phyloP scores from a whole-genome alignment of 2,888 invertebrate genomes.

The Ennomos quercinarius region DNA sequence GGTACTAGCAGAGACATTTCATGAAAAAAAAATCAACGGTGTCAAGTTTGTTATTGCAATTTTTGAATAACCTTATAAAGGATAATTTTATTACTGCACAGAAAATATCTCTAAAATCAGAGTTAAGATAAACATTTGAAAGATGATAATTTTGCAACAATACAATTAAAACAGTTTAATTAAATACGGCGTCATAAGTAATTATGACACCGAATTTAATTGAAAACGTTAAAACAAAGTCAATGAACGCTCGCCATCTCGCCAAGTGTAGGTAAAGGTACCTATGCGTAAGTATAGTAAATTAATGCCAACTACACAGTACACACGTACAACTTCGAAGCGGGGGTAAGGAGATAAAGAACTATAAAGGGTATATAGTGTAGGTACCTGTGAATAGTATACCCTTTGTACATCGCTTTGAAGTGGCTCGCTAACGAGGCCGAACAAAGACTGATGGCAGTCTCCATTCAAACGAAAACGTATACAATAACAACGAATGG shows the following conservation, averaged over 20 bases:
- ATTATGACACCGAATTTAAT: not conserved
- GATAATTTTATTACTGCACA: too few relatives aligned
- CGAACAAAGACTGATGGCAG: conserved; percentile 57
- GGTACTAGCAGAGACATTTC: too few relatives aligned
- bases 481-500: too few relatives aligned
- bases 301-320: conserved; percentile 10
- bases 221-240: conserved; percentile 2
- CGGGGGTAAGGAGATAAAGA: conserved; percentile 32
- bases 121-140: too few relatives aligned
- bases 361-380: conserved; percentile 39
- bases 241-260: not conserved
- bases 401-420: conserved; percentile 51
- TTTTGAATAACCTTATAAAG: too few relatives aligned
- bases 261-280: too few relatives aligned
- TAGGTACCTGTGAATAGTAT: conserved; percentile 33
- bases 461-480: conserved; percentile 44
- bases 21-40: too few relatives aligned
- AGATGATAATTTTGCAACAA: too few relatives aligned
- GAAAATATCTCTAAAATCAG: too few relatives aligned
- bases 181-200: too few relatives aligned
- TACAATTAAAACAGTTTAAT: too few relatives aligned
- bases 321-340: conserved; percentile 16
- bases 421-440: conserved; percentile 63
- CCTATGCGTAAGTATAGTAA: conserved; percentile 2
- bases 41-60: too few relatives aligned